These are phyloP conservation scores for Chlamydotis undulata DNA, from an alignment of 2,113 vertebrate genomes.

Conservation along the genomic window DNA sequence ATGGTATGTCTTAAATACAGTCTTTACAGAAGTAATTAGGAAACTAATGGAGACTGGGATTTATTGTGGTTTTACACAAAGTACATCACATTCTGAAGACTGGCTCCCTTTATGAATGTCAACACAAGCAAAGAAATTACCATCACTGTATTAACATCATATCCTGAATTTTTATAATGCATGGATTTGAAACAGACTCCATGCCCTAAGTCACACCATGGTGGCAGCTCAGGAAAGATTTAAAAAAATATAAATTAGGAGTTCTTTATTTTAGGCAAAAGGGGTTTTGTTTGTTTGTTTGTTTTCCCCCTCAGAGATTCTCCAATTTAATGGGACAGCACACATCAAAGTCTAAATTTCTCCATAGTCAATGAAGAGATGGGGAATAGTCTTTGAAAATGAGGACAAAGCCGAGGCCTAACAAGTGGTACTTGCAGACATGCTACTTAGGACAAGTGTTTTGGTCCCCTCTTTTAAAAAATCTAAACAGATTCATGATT, in stretches of 20 bases:
- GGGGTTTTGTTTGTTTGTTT: too few species aligned
- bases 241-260: not conserved
- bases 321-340: not conserved
- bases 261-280: not conserved
- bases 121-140: not conserved
- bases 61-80: not conserved
- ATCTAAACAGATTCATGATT: not conserved
- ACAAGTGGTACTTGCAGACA: not conserved
- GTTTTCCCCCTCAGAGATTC: not conserved
- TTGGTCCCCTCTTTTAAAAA: not conserved
- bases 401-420: not conserved
- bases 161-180: not conserved
- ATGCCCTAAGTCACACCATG: not conserved
- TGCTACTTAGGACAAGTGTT: not conserved
- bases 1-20: not conserved
- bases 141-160: not conserved
- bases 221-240: not conserved
- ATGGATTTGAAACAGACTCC: not conserved
- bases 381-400: not conserved
- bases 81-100: not conserved
- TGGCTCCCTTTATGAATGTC: not conserved
- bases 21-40: not conserved
- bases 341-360: not conserved
- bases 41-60: not conserved
- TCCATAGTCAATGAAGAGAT: not conserved